Evolutionary conservation across 2,797 vertebrate species (phyloP), one percentile per base, ranked within the genome.

Genomic region (Chloroceryle inda): DNA sequence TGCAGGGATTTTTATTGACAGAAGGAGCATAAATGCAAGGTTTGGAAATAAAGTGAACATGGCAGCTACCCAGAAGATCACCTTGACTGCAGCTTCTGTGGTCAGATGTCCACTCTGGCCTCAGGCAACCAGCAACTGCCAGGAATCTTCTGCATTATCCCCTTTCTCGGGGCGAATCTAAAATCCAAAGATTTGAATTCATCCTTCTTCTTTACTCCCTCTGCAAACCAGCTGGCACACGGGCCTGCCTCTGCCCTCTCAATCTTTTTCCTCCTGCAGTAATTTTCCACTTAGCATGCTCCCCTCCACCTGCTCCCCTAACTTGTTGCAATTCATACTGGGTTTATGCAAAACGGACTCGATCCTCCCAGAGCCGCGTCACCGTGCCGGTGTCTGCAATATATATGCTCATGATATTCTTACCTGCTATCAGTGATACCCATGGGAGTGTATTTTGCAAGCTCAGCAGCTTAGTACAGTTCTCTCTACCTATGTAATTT

Each of bases 1-100:
- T 40, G 47, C 68, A 85, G 85, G 87, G 91, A 69, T 59, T 74
- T 81, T 77, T 95, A 89, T 71, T 89, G 96, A 83, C 93, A 83
- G 75, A 63, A 85, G 52, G 64, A 88, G 52, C 44, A 33, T 5
- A 26, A 79, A 78, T 31, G 74, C 22, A 14, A 73, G 78, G 33
- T 26, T 55, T 77, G 81, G 89, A 79, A 89, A 59, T 2, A 1
- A 69, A 87, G 40, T 2, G 13, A 80, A 10, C 4, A 10, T 8
- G 10, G 62, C 88, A 84, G 79, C 64, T 56, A 2, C 44, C 62
- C 83, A 75, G 84, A 62, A 82, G 85, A 85, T 84, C 91, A 83
- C 85, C 92, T 84, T 37, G 91, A 92, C 56, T 37, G 64, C 92
- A 86, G 92, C 62, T 90, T 59, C 68, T 4, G 33, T 26, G 3